phyloP scores from a whole-genome alignment of 2,888 invertebrate species.

The Agapostemon virescens region DNA sequence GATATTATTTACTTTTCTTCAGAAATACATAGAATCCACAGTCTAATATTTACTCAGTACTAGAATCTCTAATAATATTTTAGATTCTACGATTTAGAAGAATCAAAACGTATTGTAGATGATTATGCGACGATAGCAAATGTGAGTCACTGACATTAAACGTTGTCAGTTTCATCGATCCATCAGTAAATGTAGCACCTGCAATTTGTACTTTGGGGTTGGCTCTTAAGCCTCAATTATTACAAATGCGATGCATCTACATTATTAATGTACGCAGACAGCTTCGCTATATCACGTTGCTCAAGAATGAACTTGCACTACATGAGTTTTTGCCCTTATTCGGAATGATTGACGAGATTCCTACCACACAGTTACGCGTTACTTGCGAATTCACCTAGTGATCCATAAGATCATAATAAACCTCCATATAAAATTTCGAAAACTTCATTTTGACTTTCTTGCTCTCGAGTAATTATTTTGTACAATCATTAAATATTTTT shows the following conservation, averaged over 20 bases:
- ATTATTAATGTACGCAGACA: neutral
- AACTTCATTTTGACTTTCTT: too few species aligned
- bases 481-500: too few species aligned
- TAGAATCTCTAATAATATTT: too few species aligned
- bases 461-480: too few species aligned
- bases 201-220: neutral
- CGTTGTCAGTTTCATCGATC: neutral
- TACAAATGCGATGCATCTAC: slow-evolving; percentile 7
- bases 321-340: neutral
- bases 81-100: too few species aligned
- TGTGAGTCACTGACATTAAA: neutral
- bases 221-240: neutral
- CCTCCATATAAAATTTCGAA: too few species aligned
- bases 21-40: too few species aligned
- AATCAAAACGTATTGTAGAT: neutral
- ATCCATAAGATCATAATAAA: too few species aligned
- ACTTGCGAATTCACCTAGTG: neutral
- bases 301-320: neutral
- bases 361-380: neutral
- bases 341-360: neutral
- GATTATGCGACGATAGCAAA: slow-evolving; percentile 3
- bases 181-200: neutral
- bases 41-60: too few species aligned
- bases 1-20: too few species aligned
- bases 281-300: neutral